Evolutionary conservation across 2,888 invertebrate species (phyloP).

Genomic region (Epinotia bilunana): DNA sequence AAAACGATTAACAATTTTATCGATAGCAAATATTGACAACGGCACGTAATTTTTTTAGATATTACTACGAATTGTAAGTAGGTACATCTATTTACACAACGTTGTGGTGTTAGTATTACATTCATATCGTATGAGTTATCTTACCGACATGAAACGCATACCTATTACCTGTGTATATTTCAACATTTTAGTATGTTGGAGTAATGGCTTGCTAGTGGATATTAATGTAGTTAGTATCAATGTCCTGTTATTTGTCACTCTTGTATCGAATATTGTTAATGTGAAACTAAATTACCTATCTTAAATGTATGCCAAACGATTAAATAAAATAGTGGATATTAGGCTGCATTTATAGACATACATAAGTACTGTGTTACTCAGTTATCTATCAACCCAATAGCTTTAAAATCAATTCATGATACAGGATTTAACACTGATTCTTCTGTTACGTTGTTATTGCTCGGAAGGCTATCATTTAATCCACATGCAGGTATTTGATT

Average conservation of each 20-base stretch:
- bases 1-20: slow-evolving; percentile 32
- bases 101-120: slow-evolving; percentile 18
- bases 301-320: too few relatives aligned
- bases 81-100: slow-evolving; percentile 34
- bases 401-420: background rate
- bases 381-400: background rate
- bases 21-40: slow-evolving; percentile 39
- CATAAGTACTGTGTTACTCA: background rate
- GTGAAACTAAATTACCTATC: too few relatives aligned
- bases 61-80: slow-evolving; percentile 26
- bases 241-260: too few relatives aligned
- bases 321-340: too few relatives aligned
- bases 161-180: background rate
- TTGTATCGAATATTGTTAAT: too few relatives aligned
- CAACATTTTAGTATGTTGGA: background rate
- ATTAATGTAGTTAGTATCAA: too few relatives aligned
- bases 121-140: background rate
- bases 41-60: slow-evolving; percentile 26
- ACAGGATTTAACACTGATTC: background rate
- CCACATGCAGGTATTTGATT: slow-evolving; percentile 63
- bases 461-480: slow-evolving; percentile 69
- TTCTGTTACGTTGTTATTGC: background rate
- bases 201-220: background rate
- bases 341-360: background rate
- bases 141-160: background rate